Evolutionary conservation across 1,140 invertebrate genomes (phyloP), one percentile per base, ranked within the genome.

Genomic region (Pseudomyrmex concolor): DNA sequence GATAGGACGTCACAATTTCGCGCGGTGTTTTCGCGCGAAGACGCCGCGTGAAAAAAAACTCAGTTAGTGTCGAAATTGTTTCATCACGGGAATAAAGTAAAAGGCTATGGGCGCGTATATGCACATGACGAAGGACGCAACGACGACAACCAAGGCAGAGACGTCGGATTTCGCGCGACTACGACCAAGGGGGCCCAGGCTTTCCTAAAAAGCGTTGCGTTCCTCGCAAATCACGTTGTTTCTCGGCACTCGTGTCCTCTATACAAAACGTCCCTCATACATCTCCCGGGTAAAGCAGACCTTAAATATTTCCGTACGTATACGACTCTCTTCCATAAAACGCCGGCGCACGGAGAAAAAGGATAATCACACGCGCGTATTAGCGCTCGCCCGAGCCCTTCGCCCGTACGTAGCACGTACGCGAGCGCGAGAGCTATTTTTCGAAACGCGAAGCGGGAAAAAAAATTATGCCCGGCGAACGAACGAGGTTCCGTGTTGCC

Each of bases 221-320:
- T 45, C 25, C 78, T 74, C 71, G 71, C 68, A 82, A 82, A 82
- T 82, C 78, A 82, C 68, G 78, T 82, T 82, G 67, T 54, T 57
- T 19, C 57, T 48, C 55, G 60, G 64, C 68, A 62, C 62, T 50
- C 71, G 64, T 68, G 76, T 66, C 76, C 76, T 80, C 66, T 80
- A 77, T 57, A 59, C 19, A 78, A 68, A 84, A 66, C 22, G 78
- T 73, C 68, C 66, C 66, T 15, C 43, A 19, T 85, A 66, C 71
- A 85, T 86, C 67, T 84, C 74, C 62, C 81, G 81, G 67, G 34
- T 34, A 64, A 70, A 73, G 76, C 86, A 60, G 73, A 84, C 86
- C 86, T 87, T 87, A 87, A 87, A 87, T 87, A 87, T 87, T 87
- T 87, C 86, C 86, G 82, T 87, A 86, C 85, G 86, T 86, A 81